Conservation (phyloP, 1,140 invertebrate genomes). For the Prorops nasuta region DNA sequence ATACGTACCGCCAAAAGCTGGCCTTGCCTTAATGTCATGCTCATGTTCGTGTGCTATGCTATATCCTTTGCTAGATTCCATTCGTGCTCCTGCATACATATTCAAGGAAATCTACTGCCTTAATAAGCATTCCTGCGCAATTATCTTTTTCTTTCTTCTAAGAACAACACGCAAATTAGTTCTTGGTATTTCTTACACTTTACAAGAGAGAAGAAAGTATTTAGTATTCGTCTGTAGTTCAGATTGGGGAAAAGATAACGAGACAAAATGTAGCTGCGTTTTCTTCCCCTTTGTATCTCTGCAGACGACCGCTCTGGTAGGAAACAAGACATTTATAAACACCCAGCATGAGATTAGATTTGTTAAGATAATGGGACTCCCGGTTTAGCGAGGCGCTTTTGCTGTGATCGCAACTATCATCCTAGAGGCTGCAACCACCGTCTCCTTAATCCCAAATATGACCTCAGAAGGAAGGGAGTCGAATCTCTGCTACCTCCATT, state of each 20-base stretch:
- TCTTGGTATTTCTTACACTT: not conserved
- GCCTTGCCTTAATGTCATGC: conserved; percentile 24
- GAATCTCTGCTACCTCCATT: too few species aligned
- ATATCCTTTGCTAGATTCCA: too few species aligned
- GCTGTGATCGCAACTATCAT: conserved; percentile 21
- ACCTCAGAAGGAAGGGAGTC: conserved; percentile 23
- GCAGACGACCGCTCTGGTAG: conserved; percentile 31
- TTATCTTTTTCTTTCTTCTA: too few species aligned
- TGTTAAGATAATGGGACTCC: conserved; percentile 56
- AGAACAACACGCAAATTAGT: not conserved
- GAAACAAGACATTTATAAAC: conserved; percentile 60
- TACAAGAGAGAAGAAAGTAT: not conserved
- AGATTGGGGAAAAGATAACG: too few species aligned
- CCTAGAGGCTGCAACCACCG: conserved; percentile 28
- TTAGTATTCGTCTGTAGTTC: too few species aligned
- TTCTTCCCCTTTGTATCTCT: conserved; percentile 11
- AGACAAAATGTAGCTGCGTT: too few species aligned
- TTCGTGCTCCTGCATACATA: too few species aligned
- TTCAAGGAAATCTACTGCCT: too few species aligned
- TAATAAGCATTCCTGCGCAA: too few species aligned
- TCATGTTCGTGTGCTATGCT: too few species aligned
- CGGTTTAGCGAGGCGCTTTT: conserved; percentile 34
- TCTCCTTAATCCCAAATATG: conserved; percentile 47
- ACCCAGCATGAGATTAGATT: conserved; percentile 57
- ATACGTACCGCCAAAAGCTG: conserved; percentile 38